These are phyloP conservation scores for Zygaena filipendulae DNA, from an alignment of 2,888 invertebrate species.

Conservation along the genomic window DNA sequence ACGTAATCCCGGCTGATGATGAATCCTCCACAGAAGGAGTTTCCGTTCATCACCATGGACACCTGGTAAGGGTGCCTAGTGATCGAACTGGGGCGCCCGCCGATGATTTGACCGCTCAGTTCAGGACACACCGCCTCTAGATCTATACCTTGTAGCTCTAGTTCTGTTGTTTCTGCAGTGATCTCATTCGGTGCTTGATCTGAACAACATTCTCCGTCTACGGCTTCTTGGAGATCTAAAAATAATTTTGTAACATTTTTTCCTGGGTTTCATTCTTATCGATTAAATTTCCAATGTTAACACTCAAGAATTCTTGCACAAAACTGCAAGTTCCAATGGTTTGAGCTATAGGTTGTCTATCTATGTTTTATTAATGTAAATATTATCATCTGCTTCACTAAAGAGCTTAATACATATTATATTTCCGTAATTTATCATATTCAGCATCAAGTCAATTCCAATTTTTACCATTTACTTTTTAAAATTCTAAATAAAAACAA, in stretches of 20 bases:
- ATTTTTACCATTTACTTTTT: too few species aligned
- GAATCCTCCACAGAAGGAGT: constrained; percentile 60
- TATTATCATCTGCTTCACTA: too few species aligned
- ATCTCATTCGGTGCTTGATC: constrained; percentile 23
- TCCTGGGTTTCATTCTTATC: too few species aligned
- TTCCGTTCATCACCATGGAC: constrained; percentile 55
- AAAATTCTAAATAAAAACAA: too few species aligned
- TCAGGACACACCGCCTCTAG: constrained; percentile 48
- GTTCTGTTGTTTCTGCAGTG: constrained; percentile 21
- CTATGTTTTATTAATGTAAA: too few species aligned
- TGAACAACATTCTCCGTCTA: constrained; percentile 28
- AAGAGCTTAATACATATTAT: too few species aligned
- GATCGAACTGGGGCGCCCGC: constrained; percentile 47
- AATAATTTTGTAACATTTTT: constrained; percentile 9
- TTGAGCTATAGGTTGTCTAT: too few species aligned
- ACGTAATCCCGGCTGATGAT: constrained; percentile 48
- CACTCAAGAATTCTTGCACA: too few species aligned
- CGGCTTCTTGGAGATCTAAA: constrained; percentile 47
- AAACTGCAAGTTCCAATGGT: too few species aligned
- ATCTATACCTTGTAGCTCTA: constrained; percentile 33
- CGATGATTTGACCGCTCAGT: constrained; percentile 55
- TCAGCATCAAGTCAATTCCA: too few species aligned
- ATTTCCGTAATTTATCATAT: too few species aligned
- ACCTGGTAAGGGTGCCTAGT: constrained; percentile 51
- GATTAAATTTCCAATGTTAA: too few species aligned